phyloP scores from a whole-genome alignment of 2,113 vertebrate species.

The Sphyrna mokarran region DNA sequence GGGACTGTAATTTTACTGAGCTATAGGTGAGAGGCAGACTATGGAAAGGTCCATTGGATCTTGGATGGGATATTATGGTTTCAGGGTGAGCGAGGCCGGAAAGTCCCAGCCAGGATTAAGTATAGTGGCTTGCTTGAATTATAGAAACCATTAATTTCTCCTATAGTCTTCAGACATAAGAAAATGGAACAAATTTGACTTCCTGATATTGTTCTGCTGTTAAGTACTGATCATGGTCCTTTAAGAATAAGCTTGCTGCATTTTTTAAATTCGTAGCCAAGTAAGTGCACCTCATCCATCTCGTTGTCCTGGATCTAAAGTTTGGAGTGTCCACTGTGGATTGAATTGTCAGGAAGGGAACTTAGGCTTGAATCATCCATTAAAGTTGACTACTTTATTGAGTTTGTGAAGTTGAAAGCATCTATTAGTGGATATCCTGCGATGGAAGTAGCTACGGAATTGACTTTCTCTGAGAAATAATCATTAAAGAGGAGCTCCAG shows the following conservation, averaged over 20 bases:
- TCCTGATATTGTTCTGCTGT: background rate
- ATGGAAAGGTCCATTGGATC: no score
- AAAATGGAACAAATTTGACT: background rate
- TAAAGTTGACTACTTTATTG: background rate
- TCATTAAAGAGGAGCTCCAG: background rate
- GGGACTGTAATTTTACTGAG: no score
- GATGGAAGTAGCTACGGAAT: no score
- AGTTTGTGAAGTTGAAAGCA: background rate
- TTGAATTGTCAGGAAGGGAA: background rate
- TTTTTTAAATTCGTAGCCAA: background rate
- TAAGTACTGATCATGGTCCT: background rate
- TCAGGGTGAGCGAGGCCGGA: no score
- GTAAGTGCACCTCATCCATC: background rate
- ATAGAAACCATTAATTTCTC: background rate
- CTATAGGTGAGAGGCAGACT: no score
- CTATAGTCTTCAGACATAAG: background rate
- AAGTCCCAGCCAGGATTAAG: no score
- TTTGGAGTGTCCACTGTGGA: background rate
- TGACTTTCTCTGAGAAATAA: background rate
- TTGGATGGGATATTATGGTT: no score
- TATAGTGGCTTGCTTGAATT: background rate
- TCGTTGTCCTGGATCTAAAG: background rate
- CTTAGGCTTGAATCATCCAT: background rate
- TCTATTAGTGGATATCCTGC: background rate
- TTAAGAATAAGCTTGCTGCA: background rate